Base-by-base conservation (phyloP, 2,888 invertebrate genomes). In the Antheraea yamamai region DNA sequence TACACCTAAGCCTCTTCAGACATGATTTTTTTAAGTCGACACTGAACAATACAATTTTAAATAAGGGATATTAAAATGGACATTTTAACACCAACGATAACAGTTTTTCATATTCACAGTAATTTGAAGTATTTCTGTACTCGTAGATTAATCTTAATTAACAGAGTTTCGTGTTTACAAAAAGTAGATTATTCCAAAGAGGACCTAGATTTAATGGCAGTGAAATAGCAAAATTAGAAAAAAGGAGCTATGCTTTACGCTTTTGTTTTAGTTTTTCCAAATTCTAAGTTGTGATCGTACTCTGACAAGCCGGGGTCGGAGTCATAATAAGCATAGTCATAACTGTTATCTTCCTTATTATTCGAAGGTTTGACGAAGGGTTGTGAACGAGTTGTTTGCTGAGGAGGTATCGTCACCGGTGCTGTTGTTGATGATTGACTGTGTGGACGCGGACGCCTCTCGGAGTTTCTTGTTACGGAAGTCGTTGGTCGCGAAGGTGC, bases 251-350 rank as follows among this genome's bases (percentile, higher is more conserved):
- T n/a, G n/a, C 77, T 75, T 90, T 91, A 94, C 81, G 87, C 89
- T 88, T 91, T 90, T 85, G 88, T 87, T 84, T 93, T 92, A 83
- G 96, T 96, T 93, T 96, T 96, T 82, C 96, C 96, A 81, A 96
- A 96, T 87, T 96, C 97, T 85, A 95, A 95, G 90, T 96, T 95
- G 81, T 95, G 92, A 76, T 96, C 96, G 81, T 96, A 96, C 85
- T 96, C 96, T 64, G 95, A 88, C 82, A 96, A 96, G 68, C 95
- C 95, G 20, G 93, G 92, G 73, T 96, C 96, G 76, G 96, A 96
- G 87, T 98, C 98, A 84, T 98, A 98, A 86, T 98, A 98, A 7
- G 98, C 98, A 84, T 98, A 98, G 87, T 98, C 98, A 85, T 98
- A 98, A 86, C 96, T 97, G 74, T 95, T 95, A 83, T 97, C 96